These are phyloP conservation scores for Trachymyrmex septentrionalis DNA, from an alignment of 1,140 invertebrate genomes.

Conservation along the genomic window DNA sequence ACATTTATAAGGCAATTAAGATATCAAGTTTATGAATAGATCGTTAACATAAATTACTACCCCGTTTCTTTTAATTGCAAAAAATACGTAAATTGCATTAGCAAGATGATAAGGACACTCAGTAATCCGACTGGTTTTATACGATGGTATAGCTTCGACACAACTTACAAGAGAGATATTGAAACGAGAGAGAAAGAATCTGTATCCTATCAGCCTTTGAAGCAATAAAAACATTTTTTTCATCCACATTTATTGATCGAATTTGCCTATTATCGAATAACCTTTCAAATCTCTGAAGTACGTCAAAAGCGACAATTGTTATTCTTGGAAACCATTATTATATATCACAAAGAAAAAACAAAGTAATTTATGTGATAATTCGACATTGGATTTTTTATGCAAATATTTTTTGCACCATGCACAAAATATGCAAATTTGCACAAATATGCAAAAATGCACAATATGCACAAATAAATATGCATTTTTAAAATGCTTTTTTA, in stretches of 20 bases:
- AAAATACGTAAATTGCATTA: slow-evolving; percentile 48
- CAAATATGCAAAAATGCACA: too few relatives aligned
- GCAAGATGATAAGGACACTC: not conserved
- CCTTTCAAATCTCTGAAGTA: slow-evolving; percentile 49
- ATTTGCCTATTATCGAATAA: slow-evolving; percentile 61
- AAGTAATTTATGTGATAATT: not conserved
- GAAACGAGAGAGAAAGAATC: slow-evolving; percentile 65
- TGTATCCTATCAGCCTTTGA: slow-evolving; percentile 57
- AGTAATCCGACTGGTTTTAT: slow-evolving; percentile 40
- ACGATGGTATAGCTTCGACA: not conserved
- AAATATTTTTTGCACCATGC: too few relatives aligned
- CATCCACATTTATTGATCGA: slow-evolving; percentile 73
- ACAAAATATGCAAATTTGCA: too few relatives aligned
- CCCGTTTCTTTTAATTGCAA: slow-evolving; percentile 30
- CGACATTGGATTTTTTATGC: too few relatives aligned
- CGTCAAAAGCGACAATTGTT: not conserved
- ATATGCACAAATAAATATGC: too few relatives aligned
- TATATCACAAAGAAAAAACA: not conserved
- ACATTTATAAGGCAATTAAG: slow-evolving; percentile 31
- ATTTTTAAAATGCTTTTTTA: too few relatives aligned
- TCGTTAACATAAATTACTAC: slow-evolving; percentile 19
- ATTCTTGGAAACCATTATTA: not conserved
- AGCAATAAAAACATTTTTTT: slow-evolving; percentile 72
- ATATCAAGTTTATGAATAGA: not conserved
- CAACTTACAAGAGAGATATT: slow-evolving; percentile 64